A percentile compares a stretch with the other conserved stretches of the same genome.
These are phyloP conservation scores for Bombus huntii DNA, from an alignment of 1,140 invertebrate genomes.

Conservation along the genomic window DNA sequence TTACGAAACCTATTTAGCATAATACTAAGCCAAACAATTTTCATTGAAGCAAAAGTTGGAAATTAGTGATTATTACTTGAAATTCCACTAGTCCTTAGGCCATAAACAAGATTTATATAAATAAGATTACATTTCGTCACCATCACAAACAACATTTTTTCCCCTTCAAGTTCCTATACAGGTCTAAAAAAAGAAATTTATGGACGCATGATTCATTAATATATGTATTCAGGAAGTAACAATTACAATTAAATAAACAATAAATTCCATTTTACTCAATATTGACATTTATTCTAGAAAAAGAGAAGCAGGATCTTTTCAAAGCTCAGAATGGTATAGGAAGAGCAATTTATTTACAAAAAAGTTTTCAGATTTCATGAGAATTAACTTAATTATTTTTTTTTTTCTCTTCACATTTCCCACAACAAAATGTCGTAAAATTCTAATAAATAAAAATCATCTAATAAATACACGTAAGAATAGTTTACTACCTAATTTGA, in stretches of 20 bases:
- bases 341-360: not conserved
- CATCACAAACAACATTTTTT: too few relatives aligned
- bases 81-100: not conserved
- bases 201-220: too few relatives aligned
- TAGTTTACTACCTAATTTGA: not conserved
- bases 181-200: too few relatives aligned
- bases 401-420: not conserved
- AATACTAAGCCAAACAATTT: not conserved
- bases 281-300: not conserved
- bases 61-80: not conserved
- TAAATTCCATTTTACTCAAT: not conserved
- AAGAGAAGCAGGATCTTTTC: not conserved
- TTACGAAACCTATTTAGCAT: not conserved
- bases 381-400: not conserved
- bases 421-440: not conserved
- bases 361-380: not conserved
- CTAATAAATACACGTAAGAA: too few relatives aligned
- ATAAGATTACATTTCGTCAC: not conserved
- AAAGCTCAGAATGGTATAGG: not conserved
- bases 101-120: not conserved
- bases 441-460: not conserved
- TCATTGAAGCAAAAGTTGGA: not conserved
- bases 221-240: not conserved
- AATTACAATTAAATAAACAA: not conserved
- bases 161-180: too few relatives aligned